These are phyloP conservation scores for Phallusia fumigata DNA, from an alignment of 23 tunicate species.

Conservation along the genomic window DNA sequence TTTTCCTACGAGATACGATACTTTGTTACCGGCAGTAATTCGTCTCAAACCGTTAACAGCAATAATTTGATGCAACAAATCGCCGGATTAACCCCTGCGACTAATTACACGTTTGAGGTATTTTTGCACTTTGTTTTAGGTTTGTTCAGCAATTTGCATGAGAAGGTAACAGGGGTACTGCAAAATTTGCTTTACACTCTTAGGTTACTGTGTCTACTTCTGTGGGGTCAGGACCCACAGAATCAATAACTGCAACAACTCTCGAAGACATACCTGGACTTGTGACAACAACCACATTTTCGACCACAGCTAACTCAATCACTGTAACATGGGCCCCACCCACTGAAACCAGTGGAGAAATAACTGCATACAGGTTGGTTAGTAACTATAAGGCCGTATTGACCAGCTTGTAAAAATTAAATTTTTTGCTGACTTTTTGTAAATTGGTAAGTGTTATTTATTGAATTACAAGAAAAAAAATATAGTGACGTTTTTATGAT, in stretches of 20 bases:
- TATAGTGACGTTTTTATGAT: no score
- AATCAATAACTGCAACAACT: neutral
- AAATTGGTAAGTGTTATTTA: no score
- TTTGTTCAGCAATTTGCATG: no score
- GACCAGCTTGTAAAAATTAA: no score
- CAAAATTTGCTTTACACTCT: neutral
- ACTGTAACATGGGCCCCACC: constrained; percentile 42
- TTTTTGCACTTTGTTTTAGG: neutral
- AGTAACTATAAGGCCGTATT: no score
- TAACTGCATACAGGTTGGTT: constrained; percentile 61
- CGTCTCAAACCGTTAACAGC: neutral
- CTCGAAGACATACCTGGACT: constrained; percentile 45
- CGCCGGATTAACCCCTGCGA: neutral
- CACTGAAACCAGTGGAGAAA: constrained; percentile 34
- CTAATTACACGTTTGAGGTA: neutral
- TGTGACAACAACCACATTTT: constrained; percentile 17
- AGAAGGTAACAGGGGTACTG: no score
- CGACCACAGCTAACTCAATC: neutral
- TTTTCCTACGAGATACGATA: constrained; percentile 28
- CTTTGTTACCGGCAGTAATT: neutral
- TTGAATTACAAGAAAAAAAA: no score
- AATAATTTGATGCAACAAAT: neutral
- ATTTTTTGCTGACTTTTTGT: no score
- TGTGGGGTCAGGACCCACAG: constrained; percentile 35
- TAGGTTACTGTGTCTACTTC: neutral